Evolutionary conservation across 1,140 invertebrate species (phyloP), one percentile per base, ranked within the genome.

Genomic region (Metaphire vulgaris): DNA sequence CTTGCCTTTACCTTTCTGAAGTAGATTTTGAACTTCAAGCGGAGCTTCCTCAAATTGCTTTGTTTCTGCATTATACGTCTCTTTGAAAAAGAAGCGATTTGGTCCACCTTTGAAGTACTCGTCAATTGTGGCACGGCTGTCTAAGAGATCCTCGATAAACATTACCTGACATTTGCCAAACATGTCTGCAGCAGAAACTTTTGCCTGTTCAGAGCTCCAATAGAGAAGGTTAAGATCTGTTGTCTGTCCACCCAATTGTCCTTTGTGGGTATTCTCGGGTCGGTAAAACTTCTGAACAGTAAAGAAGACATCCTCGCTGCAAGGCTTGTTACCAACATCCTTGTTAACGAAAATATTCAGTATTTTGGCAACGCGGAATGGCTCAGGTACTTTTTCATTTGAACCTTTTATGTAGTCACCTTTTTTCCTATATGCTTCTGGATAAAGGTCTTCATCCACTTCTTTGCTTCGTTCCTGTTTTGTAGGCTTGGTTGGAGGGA

Each of bases 161-260:
- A 86, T 80, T 6, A 92, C 86, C 78, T 87, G 88, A 83, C 91
- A 92, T 83, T 90, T 90, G 14, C 90, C 90, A n/a, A 80, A 79
- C 12, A 91, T 88, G 32, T 86, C 80, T 2, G 77, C 77, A 75
- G 91, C 88, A 26, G 31, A 73, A 79, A 76, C 74, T 75, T 74
- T 72, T n/a, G 84, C 87, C 88, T 91, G 88, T 88, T 93, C 91
- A 32, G 92, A 88, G 69, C 89, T 91, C 90, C 91, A 93, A 84
- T 91, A 94, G 0, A 94, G 81, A 66, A 91, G 83, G 83, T 93
- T 93, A 6, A 93, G 81, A 83, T 94, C 91, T 68, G 89, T 85
- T 74, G 91, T 89, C 76, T 90, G 87, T 1, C 78, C 80, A 21
- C 83, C 78, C 6, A 65, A 12, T 0, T 79, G 26, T 72, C 88